Conservation (phyloP, 2,113 vertebrate species). For the Varanus komodoensis region DNA sequence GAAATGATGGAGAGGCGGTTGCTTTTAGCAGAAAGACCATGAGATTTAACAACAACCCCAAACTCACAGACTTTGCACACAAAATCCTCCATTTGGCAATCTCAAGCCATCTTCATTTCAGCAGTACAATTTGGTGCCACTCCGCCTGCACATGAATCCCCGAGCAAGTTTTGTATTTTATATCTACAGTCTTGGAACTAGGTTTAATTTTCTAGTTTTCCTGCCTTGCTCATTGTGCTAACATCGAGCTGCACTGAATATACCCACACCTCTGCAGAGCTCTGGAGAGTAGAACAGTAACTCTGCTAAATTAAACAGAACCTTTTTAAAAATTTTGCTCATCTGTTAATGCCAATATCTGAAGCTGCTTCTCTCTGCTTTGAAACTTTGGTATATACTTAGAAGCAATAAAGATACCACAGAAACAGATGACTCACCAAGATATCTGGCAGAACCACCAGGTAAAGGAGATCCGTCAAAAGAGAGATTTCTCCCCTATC, state of each 20-base stretch:
- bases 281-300: not conserved
- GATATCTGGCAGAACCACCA: not conserved
- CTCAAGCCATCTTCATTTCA: no score
- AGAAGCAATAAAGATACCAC: no score
- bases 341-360: not conserved
- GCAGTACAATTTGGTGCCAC: no score
- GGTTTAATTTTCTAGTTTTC: not conserved
- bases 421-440: no score
- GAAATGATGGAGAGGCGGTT: constrained; percentile 16
- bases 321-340: not conserved
- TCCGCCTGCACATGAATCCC: not conserved
- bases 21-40: no score
- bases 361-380: no score
- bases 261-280: not conserved
- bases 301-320: not conserved
- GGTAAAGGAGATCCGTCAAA: not conserved
- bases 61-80: no score
- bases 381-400: no score
- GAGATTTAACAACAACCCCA: no score
- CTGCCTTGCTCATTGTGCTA: not conserved
- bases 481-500: no score
- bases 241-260: not conserved
- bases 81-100: no score
- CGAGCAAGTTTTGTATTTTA: no score
- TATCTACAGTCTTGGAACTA: not conserved